Evolutionary conservation across 1,140 invertebrate species (phyloP).

Genomic region (Latrodectus geometricus): DNA sequence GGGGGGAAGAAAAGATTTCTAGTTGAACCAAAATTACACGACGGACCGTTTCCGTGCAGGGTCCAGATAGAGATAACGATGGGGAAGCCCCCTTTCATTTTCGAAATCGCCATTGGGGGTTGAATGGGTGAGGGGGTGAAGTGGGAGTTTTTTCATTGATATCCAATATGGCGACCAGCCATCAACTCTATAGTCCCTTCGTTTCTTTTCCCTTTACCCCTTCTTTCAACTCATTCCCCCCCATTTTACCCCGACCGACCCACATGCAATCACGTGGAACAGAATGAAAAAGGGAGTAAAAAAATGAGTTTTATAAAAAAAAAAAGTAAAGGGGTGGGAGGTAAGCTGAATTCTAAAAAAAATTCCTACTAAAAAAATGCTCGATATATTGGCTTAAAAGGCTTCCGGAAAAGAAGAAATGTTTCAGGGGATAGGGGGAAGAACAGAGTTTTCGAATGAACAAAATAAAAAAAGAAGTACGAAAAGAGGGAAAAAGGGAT

Average conservation of each 20-base stretch:
- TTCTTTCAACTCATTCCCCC: conserved; percentile 59
- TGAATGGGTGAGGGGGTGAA: background rate
- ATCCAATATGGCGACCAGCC: conserved; percentile 60
- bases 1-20: background rate
- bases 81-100: conserved; percentile 9
- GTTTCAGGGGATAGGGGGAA: background rate
- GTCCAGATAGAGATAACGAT: conserved; percentile 51
- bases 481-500: conserved; percentile 37
- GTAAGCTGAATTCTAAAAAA: background rate
- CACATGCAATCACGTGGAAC: conserved; percentile 56
- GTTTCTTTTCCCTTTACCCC: conserved; percentile 16
- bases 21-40: conserved; percentile 14
- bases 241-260: conserved; percentile 59
- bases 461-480: conserved; percentile 1
- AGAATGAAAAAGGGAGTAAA: conserved; percentile 27
- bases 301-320: conserved; percentile 29
- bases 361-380: conserved; percentile 28
- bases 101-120: conserved; percentile 48
- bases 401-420: conserved; percentile 55
- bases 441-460: background rate
- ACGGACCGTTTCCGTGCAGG: conserved; percentile 25
- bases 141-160: conserved; percentile 46
- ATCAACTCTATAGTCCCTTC: conserved; percentile 44
- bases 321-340: conserved; percentile 11
- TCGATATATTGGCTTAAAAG: conserved; percentile 62